phyloP scores from a whole-genome alignment of 2,797 vertebrate species.

The Muscicapa striata region DNA sequence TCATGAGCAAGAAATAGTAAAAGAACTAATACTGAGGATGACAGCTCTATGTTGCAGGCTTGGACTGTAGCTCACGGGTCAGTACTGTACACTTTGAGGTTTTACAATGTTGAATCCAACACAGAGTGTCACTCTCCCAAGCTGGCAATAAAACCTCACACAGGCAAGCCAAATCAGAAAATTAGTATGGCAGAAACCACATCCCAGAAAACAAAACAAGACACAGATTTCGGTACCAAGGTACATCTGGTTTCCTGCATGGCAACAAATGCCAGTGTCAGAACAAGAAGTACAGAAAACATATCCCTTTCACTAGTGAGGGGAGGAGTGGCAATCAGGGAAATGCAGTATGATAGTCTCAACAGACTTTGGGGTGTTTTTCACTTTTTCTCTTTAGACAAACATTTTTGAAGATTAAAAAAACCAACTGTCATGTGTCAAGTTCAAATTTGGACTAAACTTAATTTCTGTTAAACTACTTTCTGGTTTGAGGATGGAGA shows the following conservation, averaged over 20 bases:
- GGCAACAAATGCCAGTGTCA: neutral
- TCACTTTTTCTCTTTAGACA: neutral
- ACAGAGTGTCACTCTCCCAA: rapidly evolving
- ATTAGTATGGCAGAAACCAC: neutral
- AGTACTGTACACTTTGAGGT: neutral
- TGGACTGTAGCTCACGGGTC: neutral
- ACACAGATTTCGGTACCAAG: neutral
- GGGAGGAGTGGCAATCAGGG: neutral
- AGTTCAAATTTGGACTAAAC: neutral
- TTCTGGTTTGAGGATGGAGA: neutral
- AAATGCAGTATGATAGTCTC: neutral
- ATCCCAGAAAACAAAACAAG: neutral
- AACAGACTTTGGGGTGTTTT: neutral
- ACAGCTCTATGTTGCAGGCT: neutral
- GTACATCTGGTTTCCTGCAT: neutral
- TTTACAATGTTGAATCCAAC: neutral
- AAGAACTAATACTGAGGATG: neutral
- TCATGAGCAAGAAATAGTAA: neutral
- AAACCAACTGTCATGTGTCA: neutral
- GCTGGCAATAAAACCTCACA: neutral
- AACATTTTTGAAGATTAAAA: neutral
- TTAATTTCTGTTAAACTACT: neutral
- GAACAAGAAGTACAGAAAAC: neutral
- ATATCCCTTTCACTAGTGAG: neutral
- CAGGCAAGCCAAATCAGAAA: neutral